Evolutionary conservation across 30 jellyfish, hydroid and myxozoan genomes (phyloP).

Genomic region (Turritopsis rubra): DNA sequence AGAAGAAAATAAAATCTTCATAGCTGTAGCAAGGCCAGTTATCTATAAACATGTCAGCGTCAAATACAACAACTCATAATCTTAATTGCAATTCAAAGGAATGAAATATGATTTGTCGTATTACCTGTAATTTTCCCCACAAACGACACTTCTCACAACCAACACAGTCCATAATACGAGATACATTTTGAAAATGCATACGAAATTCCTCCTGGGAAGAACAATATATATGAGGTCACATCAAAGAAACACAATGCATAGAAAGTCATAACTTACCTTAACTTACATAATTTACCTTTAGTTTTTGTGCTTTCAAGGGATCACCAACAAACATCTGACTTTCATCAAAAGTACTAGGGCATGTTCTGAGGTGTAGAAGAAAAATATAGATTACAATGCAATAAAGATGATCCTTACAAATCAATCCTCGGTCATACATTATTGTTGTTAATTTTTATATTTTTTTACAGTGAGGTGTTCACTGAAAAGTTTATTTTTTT

Average conservation of each 20-base stretch:
- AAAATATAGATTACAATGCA: too few species aligned
- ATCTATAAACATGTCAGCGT: conserved; percentile 33
- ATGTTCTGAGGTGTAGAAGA: conserved; percentile 32
- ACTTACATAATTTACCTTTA: too few species aligned
- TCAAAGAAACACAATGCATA: too few species aligned
- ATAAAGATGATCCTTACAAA: too few species aligned
- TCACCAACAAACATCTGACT: conserved; percentile 81
- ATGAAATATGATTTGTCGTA: not conserved
- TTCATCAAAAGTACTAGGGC: conserved; percentile 98
- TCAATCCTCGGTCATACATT: too few species aligned
- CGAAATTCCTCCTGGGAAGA: conserved; percentile 73
- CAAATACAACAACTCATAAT: not conserved
- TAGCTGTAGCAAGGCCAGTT: conserved; percentile 92
- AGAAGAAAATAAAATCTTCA: conserved; percentile 83
- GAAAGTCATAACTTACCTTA: too few species aligned
- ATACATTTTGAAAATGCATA: conserved; percentile 62
- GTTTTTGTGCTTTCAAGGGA: conserved; percentile 41
- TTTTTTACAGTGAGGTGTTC: not conserved
- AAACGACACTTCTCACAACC: conserved; percentile 95
- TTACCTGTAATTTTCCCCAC: conserved; percentile 99
- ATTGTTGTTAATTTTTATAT: not conserved
- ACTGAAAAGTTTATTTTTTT: too few species aligned
- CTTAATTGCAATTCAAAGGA: not conserved
- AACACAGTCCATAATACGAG: conserved; percentile 97
- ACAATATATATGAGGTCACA: too few species aligned